A percentile compares a stretch with the other conserved stretches of the same genome.
phyloP scores from a whole-genome alignment of 2,888 invertebrate species.

The Pristionchus entomophagus region DNA sequence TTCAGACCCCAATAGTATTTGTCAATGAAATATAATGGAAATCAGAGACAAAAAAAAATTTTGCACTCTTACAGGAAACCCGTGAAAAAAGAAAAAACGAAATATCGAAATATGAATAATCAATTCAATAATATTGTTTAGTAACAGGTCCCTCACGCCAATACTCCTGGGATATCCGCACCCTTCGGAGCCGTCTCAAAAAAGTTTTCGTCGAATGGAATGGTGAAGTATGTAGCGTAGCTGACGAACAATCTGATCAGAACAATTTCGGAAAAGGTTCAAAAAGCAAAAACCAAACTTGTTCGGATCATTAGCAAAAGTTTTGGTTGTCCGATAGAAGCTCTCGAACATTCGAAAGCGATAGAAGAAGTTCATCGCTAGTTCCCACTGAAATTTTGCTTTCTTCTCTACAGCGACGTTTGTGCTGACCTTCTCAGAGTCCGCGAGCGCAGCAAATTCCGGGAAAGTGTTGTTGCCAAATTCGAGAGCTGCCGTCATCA shows the following conservation, averaged over 20 bases:
- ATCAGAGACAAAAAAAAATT: no score
- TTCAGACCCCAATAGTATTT: no score
- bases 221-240: neutral
- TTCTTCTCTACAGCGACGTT: no score
- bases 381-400: constrained; percentile 8
- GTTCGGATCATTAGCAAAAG: neutral
- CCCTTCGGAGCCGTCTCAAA: neutral
- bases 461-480: neutral
- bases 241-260: neutral
- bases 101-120: no score
- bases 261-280: no score
- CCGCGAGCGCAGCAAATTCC: neutral
- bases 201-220: neutral
- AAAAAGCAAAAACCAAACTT: no score
- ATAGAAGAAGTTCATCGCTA: neutral
- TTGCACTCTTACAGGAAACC: no score
- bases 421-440: neutral
- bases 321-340: neutral
- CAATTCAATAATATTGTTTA: no score
- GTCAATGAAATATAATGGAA: no score
- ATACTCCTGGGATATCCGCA: neutral
- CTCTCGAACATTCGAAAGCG: constrained; percentile 9
- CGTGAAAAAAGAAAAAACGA: no score
- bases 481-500: neutral
- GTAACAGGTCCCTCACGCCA: no score